A percentile compares a stretch with the other conserved stretches of the same genome.
phyloP scores from a whole-genome alignment of 2,888 invertebrate species.

The Teleogryllus oceanicus region DNA sequence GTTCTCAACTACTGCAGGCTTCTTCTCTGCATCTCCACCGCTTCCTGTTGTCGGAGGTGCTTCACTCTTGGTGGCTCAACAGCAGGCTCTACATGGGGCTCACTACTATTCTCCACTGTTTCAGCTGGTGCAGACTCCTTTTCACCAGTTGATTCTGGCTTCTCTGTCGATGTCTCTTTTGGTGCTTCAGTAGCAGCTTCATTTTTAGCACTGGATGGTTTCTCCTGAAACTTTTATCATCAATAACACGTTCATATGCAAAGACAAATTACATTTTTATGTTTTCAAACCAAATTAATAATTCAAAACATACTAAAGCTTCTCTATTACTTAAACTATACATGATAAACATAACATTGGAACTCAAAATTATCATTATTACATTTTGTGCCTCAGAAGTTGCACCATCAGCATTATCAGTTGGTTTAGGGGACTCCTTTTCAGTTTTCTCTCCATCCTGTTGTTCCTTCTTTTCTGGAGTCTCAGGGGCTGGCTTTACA shows the following conservation, averaged over 20 bases:
- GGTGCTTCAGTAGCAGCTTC: constrained; percentile 3
- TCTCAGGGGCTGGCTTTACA: constrained; percentile 18
- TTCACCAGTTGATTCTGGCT: not conserved
- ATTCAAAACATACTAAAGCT: too few species aligned
- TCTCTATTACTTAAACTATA: not conserved
- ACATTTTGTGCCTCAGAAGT: not conserved
- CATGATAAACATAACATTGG: not conserved
- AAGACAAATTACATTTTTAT: too few species aligned
- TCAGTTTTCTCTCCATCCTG: constrained; percentile 22
- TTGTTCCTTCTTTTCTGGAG: constrained; percentile 18
- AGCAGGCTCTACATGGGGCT: constrained; percentile 11
- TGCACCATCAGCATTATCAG: constrained; percentile 18
- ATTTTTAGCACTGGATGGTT: constrained; percentile 22
- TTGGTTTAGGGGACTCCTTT: not conserved
- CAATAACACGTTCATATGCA: too few species aligned
- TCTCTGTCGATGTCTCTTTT: not conserved
- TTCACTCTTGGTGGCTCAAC: constrained; percentile 22
- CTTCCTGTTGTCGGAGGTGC: not conserved
- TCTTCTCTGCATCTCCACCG: constrained; percentile 10
- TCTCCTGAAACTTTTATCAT: constrained; percentile 22
- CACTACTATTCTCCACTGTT: not conserved
- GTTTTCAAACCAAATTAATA: too few species aligned
- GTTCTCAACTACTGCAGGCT: constrained; percentile 25
- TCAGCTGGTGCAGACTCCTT: constrained; percentile 8
- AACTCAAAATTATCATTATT: not conserved